Base-by-base conservation (phyloP, 2,888 invertebrate species). In the Tetramorium bicarinatum region DNA sequence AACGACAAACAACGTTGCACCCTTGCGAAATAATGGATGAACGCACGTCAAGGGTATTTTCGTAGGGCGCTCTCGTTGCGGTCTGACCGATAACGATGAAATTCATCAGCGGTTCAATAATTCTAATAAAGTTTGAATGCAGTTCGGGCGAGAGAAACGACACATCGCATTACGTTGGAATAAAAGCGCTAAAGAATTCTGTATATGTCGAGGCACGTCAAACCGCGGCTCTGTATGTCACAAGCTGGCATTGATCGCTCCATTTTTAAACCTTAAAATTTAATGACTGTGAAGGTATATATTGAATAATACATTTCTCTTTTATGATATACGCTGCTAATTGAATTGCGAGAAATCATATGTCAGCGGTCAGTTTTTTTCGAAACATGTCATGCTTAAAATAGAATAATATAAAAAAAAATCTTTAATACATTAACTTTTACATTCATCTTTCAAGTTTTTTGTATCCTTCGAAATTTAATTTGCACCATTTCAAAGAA, bases 1-100 rank as follows among this genome's bases (percentile, higher is more conserved):
- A 47, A 49, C 11, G 49, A 56, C 47, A 87, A 89, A 87, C 82
- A 87, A 85, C 75, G 75, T 67, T 82, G 38, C 69, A 62, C 49
- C 77, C 72, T 49, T 72, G 59, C 77, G 54, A 86, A 84, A 83
- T 81, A 83, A 84, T 49, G 62, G 38, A 67, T 44, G 47, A 59
- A 59, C 61, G 13, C 11, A 44, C 38, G 8, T 49, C 38, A n/a
- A 56, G 7, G 8, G 9, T 82, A 76, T 82, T 82, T 76, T 66
- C 47, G 44, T 66, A 59, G 56, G 47, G 76, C 25, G 56, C 47
- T 66, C 66, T 21, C 49, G 25, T 21, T 9, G 34, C 52, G 49
- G 7, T 13, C 8, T 21, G 21, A 8, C 6, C 61, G 8, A 49
- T 15, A 8, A 49, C 29, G 41, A 11, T 29, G 11, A 77, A 11